Evolutionary conservation across 2,113 vertebrate genomes (phyloP).

Genomic region (Trochalopteron elliotii): DNA sequence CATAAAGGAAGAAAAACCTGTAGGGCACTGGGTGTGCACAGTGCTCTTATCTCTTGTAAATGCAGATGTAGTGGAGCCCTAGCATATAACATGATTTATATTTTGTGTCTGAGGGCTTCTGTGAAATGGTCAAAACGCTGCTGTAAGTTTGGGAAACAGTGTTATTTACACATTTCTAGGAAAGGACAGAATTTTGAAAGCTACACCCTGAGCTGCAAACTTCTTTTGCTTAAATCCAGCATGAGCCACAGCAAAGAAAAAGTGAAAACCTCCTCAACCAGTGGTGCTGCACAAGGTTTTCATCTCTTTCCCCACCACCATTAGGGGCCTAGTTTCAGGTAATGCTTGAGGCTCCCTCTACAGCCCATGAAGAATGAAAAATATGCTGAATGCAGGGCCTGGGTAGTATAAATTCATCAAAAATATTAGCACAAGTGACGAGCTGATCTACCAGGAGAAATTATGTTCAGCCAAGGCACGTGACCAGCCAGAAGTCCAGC

Average conservation of each 20-base stretch:
- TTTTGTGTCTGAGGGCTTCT: neutral
- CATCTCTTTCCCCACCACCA: neutral
- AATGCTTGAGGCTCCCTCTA: neutral
- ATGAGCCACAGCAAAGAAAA: neutral
- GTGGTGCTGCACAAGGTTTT: neutral
- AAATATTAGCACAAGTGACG: neutral
- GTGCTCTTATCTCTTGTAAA: neutral
- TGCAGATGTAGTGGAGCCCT: neutral
- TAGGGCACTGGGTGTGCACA: neutral
- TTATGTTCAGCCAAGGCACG: rapidly evolving
- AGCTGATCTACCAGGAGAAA: neutral
- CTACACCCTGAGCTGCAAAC: neutral
- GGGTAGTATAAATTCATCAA: neutral
- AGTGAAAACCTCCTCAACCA: neutral
- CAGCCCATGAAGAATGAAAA: neutral
- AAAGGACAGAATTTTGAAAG: neutral
- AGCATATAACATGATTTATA: neutral
- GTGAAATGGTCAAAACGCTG: neutral
- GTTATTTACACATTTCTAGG: neutral
- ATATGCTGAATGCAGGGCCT: rapidly evolving
- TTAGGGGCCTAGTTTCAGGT: neutral
- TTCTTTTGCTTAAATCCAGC: neutral
- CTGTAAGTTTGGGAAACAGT: neutral
- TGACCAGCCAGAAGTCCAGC: neutral
- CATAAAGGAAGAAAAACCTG: constrained; percentile 23